Evolutionary conservation across 2,113 vertebrate genomes (phyloP).

Genomic region (Spizaetus ornatus): DNA sequence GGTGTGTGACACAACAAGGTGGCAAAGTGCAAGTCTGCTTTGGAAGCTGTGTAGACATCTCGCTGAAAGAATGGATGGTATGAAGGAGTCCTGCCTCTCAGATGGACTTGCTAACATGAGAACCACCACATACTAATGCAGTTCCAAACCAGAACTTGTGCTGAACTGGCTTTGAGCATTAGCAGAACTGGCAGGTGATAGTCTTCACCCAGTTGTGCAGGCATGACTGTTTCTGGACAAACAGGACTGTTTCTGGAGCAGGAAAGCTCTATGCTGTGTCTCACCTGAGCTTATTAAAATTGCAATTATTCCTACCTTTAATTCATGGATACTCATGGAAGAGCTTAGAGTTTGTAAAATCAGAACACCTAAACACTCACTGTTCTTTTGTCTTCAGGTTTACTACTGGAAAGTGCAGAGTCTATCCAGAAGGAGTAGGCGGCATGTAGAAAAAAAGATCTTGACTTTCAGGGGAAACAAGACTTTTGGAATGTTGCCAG

Average conservation of each 20-base stretch:
- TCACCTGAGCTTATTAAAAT: neutral
- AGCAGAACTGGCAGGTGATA: neutral
- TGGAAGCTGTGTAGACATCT: neutral
- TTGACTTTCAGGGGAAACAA: constrained; percentile 86
- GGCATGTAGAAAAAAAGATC: constrained; percentile 84
- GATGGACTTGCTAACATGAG: neutral
- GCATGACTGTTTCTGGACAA: neutral
- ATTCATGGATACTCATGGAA: neutral
- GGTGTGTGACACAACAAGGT: neutral
- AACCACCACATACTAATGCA: neutral
- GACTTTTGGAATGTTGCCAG: constrained; percentile 86
- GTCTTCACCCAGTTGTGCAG: neutral
- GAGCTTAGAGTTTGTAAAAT: neutral
- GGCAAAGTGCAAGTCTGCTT: neutral
- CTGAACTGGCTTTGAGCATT: neutral
- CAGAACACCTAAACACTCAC: neutral
- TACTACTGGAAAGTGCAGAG: constrained; percentile 88
- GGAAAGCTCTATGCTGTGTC: neutral
- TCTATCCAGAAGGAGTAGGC: constrained; percentile 79
- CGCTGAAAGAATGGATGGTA: neutral
- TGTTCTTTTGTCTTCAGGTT: constrained; percentile 73
- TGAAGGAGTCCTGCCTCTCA: neutral
- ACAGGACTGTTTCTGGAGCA: neutral
- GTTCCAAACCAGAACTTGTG: neutral
- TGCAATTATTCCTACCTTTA: neutral